Percentiles rank a stretch among this genome's conserved stretches.
Evolutionary conservation across 2,113 vertebrate genomes (phyloP).

Genomic region (Origma solitaria): DNA sequence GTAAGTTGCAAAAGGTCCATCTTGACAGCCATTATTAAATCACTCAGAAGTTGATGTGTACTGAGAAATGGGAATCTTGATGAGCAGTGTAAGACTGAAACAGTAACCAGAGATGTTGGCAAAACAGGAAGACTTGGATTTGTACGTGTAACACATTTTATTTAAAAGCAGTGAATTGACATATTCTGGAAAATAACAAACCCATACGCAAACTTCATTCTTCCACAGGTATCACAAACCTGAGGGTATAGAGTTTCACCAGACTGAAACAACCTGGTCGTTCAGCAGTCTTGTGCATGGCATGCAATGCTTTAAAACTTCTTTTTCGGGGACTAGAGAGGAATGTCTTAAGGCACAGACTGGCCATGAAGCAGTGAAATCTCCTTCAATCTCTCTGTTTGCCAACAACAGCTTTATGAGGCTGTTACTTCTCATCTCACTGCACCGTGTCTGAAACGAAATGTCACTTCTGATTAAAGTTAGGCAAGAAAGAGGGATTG

Average conservation of each 20-base stretch:
- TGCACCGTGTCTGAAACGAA: not conserved
- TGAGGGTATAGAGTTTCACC: not conserved
- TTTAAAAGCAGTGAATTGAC: not conserved
- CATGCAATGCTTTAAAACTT: not conserved
- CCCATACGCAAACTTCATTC: not conserved
- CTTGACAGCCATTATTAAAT: not conserved
- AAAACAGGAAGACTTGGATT: not conserved
- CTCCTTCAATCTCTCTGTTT: not conserved
- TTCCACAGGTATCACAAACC: accelerated
- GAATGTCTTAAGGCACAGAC: not conserved
- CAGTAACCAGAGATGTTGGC: not conserved
- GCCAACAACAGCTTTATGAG: not conserved
- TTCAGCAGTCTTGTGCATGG: not conserved
- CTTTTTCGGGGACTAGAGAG: not conserved
- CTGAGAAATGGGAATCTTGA: not conserved
- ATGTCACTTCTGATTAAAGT: not conserved
- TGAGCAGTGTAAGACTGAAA: not conserved
- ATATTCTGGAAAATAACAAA: not conserved
- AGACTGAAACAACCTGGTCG: not conserved
- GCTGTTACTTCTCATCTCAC: not conserved
- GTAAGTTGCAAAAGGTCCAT: not conserved
- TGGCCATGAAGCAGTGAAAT: not conserved
- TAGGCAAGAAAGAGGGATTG: not conserved
- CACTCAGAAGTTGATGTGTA: accelerated
- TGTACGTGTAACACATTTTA: not conserved